These are phyloP conservation scores for Acrossocheilus wenchowensis DNA, from an alignment of 2,797 vertebrate genomes.

Conservation along the genomic window DNA sequence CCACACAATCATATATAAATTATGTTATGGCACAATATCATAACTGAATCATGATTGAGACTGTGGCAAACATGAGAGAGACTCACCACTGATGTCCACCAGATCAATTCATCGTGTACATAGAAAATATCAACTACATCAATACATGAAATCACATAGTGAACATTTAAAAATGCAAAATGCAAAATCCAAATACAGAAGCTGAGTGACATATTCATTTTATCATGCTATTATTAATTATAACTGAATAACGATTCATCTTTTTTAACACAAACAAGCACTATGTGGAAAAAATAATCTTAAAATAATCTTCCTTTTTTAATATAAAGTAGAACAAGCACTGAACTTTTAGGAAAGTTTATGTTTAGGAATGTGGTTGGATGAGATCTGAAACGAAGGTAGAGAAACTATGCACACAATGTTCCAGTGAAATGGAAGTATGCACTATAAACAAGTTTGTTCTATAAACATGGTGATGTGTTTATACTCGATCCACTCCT, in stretches of 20 bases:
- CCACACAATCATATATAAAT: neutral
- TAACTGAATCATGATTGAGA: neutral
- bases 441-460: neutral
- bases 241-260: rapidly evolving
- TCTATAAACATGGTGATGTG: neutral
- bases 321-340: neutral
- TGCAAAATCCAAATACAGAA: neutral
- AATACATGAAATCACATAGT: neutral
- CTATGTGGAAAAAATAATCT: neutral
- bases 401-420: neutral
- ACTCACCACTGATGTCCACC: neutral
- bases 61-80: neutral
- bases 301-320: neutral
- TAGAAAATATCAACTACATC: neutral
- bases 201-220: neutral
- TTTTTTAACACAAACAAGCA: neutral
- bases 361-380: neutral
- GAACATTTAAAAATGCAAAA: neutral
- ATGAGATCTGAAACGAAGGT: neutral
- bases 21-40: neutral
- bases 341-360: neutral
- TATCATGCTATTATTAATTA: neutral
- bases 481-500: neutral
- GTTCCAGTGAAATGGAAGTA: neutral
- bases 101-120: neutral